Percentiles rank a stretch among this genome's conserved stretches.
Evolutionary conservation across 2,113 vertebrate species (phyloP).

Genomic region (Dromas ardeola): DNA sequence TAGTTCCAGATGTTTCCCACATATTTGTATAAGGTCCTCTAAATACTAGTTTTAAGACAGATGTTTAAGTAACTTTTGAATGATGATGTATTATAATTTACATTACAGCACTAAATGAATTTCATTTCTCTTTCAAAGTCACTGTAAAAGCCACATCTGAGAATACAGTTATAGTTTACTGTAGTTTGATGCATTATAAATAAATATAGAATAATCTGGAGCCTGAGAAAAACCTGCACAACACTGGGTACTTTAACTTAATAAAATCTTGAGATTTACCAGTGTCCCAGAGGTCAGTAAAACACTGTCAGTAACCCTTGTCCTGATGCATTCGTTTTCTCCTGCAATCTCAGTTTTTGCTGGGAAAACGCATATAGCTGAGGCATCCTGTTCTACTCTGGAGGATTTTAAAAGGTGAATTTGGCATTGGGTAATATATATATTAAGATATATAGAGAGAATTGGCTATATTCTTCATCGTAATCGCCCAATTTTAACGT

Average conservation of each 20-base stretch:
- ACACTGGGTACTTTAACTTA: not conserved
- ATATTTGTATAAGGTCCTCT: not conserved
- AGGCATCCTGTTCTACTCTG: too few species aligned
- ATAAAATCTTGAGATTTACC: not conserved
- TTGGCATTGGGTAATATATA: fast-evolving
- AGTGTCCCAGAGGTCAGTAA: not conserved
- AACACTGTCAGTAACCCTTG: not conserved
- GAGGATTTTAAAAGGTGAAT: not conserved
- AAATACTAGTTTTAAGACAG: not conserved
- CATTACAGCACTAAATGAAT: not conserved
- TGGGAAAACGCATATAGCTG: not conserved
- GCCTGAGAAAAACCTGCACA: not conserved
- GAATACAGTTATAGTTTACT: not conserved
- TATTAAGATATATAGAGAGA: not conserved
- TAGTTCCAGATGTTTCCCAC: not conserved
- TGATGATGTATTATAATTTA: not conserved
- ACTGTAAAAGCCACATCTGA: not conserved
- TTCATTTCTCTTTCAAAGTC: not conserved
- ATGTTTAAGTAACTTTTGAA: not conserved
- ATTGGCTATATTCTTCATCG: not conserved
- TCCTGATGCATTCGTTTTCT: not conserved
- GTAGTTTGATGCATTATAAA: not conserved
- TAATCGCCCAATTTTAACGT: not conserved
- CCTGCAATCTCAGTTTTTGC: not conserved
- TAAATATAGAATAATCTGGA: not conserved